phyloP scores from a whole-genome alignment of 2,797 vertebrate genomes.

The Clarias pachynema region DNA sequence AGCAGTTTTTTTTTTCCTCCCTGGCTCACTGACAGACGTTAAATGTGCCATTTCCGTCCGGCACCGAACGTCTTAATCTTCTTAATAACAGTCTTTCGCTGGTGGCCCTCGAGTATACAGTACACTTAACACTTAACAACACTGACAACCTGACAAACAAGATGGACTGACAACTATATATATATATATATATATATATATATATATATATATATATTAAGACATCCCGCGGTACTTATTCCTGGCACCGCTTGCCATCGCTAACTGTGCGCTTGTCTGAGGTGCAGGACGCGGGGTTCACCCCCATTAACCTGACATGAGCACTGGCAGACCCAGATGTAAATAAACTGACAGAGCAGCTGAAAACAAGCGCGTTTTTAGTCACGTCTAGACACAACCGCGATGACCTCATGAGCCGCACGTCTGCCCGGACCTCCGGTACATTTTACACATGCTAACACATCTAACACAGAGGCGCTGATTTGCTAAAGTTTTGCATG shows the following conservation, averaged over 20 bases:
- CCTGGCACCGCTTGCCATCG: conserved; percentile 16
- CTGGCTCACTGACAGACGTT: background rate
- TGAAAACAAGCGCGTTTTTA: conserved; percentile 51
- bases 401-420: conserved; percentile 51
- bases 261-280: conserved; percentile 37
- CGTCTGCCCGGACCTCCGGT: conserved; percentile 18
- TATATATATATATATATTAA: background rate
- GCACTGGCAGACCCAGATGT: conserved; percentile 34
- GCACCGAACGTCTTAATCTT: background rate
- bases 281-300: conserved; percentile 13
- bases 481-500: background rate
- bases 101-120: background rate
- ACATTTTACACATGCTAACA: conserved; percentile 19
- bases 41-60: background rate
- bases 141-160: conserved; percentile 18
- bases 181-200: background rate
- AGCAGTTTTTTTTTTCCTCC: background rate
- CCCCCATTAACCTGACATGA: conserved; percentile 37
- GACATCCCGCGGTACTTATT: background rate
- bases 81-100: background rate
- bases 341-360: conserved; percentile 55
- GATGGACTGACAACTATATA: conserved; percentile 20
- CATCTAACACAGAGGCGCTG: background rate
- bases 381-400: conserved; percentile 58
- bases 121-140: background rate